Evolutionary conservation across 2,113 vertebrate species (phyloP).

Genomic region (Saguinus midas): DNA sequence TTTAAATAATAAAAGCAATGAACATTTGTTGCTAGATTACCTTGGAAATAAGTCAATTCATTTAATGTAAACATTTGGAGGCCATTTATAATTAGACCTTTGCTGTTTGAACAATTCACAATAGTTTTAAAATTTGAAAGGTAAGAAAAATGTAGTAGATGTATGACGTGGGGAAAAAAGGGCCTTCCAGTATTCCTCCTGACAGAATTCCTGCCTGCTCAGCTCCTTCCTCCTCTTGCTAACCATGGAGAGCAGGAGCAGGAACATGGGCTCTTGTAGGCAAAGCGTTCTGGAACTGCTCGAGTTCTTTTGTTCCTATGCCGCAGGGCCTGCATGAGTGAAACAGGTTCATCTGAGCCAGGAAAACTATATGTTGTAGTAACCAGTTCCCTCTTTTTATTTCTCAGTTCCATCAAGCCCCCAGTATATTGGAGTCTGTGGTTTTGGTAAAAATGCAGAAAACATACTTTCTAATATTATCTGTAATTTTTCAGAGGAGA

Average conservation of each 20-base stretch:
- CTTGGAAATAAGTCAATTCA: slow-evolving; percentile 50
- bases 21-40: slow-evolving; percentile 41
- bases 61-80: slow-evolving; percentile 43
- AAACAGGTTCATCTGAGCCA: slow-evolving; percentile 65
- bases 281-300: neutral
- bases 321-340: neutral
- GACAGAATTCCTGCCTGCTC: neutral
- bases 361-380: slow-evolving; percentile 67
- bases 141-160: neutral
- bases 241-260: neutral
- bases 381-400: slow-evolving; percentile 42
- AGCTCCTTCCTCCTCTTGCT: neutral
- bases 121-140: slow-evolving; percentile 42
- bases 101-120: slow-evolving; percentile 31
- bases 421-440: slow-evolving; percentile 68
- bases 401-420: slow-evolving; percentile 58
- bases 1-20: slow-evolving; percentile 24
- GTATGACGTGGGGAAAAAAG: neutral
- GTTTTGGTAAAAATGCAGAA: slow-evolving; percentile 74
- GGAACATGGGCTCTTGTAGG: neutral
- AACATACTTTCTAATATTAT: slow-evolving; percentile 79
- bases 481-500: slow-evolving; percentile 71
- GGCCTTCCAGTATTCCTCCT: neutral
- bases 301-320: neutral
- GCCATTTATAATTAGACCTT: slow-evolving; percentile 45